phyloP scores from a whole-genome alignment of 2,113 vertebrate genomes.

The Labeo catla region DNA sequence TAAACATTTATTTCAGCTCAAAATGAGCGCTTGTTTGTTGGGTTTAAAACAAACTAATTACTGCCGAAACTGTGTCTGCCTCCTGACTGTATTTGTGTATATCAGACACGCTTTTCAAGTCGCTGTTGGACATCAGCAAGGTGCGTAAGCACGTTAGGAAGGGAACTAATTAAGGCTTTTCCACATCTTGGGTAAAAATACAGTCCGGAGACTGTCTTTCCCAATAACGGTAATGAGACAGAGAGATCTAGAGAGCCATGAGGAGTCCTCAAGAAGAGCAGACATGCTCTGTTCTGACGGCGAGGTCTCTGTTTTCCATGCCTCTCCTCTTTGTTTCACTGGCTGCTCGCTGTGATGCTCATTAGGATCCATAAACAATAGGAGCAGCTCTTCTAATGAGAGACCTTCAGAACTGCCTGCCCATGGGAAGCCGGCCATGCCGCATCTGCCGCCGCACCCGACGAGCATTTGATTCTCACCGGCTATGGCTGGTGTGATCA shows the following conservation, averaged over 20 bases:
- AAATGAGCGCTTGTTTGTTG: slow-evolving; percentile 9
- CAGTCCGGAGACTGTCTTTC: slow-evolving; percentile 70
- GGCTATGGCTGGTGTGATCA: neutral
- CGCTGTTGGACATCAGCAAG: slow-evolving; percentile 64
- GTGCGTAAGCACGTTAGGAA: slow-evolving; percentile 67
- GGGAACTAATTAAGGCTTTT: slow-evolving; percentile 76
- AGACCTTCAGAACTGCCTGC: slow-evolving; percentile 67
- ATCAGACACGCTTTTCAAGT: slow-evolving; percentile 55
- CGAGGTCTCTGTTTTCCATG: slow-evolving; percentile 49
- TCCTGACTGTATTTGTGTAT: slow-evolving; percentile 23
- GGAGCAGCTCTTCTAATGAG: slow-evolving; percentile 75
- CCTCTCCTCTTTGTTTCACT: slow-evolving; percentile 58
- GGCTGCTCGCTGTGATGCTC: slow-evolving; percentile 65
- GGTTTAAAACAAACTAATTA: slow-evolving; percentile 35
- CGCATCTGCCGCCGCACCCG: slow-evolving; percentile 48
- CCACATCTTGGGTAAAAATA: slow-evolving; percentile 70
- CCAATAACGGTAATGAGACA: slow-evolving; percentile 71
- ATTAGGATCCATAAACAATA: slow-evolving; percentile 78
- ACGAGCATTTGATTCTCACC: slow-evolving; percentile 68
- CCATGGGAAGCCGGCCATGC: slow-evolving; percentile 71
- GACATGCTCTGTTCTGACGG: slow-evolving; percentile 54
- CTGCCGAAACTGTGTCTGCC: slow-evolving; percentile 32
- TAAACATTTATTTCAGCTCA: slow-evolving; percentile 27
- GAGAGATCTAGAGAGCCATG: slow-evolving; percentile 42
- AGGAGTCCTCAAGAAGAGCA: slow-evolving; percentile 48